Evolutionary conservation across 2,888 invertebrate species (phyloP), one percentile per base, ranked within the genome.

Genomic region (Dione vanillae): DNA sequence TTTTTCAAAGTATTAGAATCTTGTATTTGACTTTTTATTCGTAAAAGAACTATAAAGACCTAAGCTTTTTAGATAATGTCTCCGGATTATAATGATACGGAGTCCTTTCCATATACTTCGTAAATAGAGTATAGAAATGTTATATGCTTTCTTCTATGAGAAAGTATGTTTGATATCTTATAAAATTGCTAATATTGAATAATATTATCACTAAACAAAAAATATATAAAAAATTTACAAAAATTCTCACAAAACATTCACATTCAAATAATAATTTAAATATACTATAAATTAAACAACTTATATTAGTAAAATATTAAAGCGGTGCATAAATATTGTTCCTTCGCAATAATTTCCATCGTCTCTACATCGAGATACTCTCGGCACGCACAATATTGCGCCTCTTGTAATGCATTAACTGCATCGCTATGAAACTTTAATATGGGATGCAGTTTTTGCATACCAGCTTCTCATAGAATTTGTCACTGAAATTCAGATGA

Each of bases 331-430:
- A 45, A 45, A 61, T 27, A 61, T 43, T 59, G 1, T 43, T 59
- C n/a, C 43, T 43, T 27, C 14, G 59, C 27, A 43, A 43, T 61
- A 27, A 45, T 35, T 61, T 61, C 52, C 41, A 14, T n/a, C 51
- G 51, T 62, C 67, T 70, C 56, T 68, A 61, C 70, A 65, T 71
- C 54, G 47, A 69, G 74, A 72, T 71, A 79, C 76, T 78, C 77
- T 35, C 54, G 79, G 79, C 82, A 81, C 79, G 83, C 82, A 74
- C 71, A 75, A 82, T 84, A 86, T 85, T 84, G 83, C 81, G 80
- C 79, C 80, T 81, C 80, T 81, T 81, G 81, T 82, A 80, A 85
- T 85, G 84, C 85, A 85, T 85, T 84, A 83, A 82, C 78, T 78
- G 80, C 81, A 79, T 75, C 76, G 69, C 74, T 79, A 80, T 82